These are phyloP conservation scores for Flabesymbios commensalis DNA, from an alignment of 2,888 invertebrate species.

Conservation along the genomic window DNA sequence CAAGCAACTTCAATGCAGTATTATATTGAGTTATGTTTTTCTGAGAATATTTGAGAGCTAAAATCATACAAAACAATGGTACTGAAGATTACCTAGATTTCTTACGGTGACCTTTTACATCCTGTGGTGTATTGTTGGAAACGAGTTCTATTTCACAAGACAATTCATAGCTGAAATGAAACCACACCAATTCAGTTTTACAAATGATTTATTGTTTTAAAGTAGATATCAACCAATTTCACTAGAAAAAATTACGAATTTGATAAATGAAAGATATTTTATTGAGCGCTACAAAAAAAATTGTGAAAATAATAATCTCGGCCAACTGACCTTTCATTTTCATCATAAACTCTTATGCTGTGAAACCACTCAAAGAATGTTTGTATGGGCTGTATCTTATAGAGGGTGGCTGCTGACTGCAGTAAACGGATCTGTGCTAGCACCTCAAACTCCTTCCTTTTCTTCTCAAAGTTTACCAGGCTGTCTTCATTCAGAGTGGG, in stretches of 20 bases:
- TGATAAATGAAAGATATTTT: neutral
- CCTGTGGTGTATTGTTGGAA: conserved; percentile 21
- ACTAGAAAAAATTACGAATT: no score
- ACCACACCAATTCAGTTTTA: neutral
- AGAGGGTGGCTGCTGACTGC: conserved; percentile 95
- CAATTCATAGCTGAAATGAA: conserved; percentile 30
- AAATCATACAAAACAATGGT: no score
- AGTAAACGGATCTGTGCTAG: conserved; percentile 93
- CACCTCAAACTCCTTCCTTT: conserved; percentile 97
- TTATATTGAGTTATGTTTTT: no score
- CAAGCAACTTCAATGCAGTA: no score
- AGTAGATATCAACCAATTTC: no score
- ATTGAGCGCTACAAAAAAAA: neutral
- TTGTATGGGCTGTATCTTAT: conserved; percentile 82
- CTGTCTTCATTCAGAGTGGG: conserved; percentile 61
- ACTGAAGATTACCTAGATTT: conserved; percentile 26
- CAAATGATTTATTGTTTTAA: no score
- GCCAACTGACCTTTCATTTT: conserved; percentile 69
- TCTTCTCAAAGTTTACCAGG: conserved; percentile 96
- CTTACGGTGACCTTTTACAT: conserved; percentile 30
- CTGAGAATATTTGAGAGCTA: no score
- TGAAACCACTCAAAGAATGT: conserved; percentile 96
- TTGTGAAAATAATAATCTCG: neutral
- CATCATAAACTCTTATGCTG: conserved; percentile 85
- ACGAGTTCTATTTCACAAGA: conserved; percentile 35